phyloP scores from a whole-genome alignment of 1,140 invertebrate species.

The Arctopsyche grandis region DNA sequence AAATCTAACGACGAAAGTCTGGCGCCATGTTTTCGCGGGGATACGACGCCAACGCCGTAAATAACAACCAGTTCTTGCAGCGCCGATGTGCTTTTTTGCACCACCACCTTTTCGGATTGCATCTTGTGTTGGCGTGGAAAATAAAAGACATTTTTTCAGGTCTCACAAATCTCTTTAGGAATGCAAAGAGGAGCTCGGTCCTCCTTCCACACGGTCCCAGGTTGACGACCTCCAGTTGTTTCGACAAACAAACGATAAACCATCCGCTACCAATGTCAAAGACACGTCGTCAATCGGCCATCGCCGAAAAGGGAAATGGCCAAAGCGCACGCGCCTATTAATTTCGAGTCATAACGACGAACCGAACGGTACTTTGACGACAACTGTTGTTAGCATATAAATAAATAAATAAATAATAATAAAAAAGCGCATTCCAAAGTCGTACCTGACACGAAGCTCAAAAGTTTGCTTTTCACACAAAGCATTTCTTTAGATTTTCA shows the following conservation, averaged over 20 bases:
- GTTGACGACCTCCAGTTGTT: slow-evolving; percentile 15
- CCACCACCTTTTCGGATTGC: not conserved
- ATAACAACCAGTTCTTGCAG: not conserved
- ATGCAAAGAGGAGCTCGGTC: slow-evolving; percentile 11
- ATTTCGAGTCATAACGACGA: not conserved
- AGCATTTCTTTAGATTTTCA: not conserved
- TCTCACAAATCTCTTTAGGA: slow-evolving; percentile 18
- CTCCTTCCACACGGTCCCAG: not conserved
- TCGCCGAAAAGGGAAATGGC: slow-evolving; percentile 35
- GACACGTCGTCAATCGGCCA: slow-evolving; percentile 13
- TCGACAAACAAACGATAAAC: slow-evolving; percentile 33
- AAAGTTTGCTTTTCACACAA: not conserved
- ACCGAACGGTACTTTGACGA: slow-evolving; percentile 13
- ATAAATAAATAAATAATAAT: no score
- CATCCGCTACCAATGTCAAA: slow-evolving; percentile 35
- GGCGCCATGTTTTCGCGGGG: not conserved
- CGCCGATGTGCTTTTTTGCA: not conserved
- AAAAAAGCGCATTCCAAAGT: not conserved
- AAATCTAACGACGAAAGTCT: not conserved
- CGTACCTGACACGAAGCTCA: not conserved
- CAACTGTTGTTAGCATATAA: not conserved
- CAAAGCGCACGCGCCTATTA: not conserved
- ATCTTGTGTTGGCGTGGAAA: not conserved
- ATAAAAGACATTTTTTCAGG: not conserved
- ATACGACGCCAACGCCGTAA: not conserved